phyloP scores from a whole-genome alignment of 1,140 invertebrate genomes.

The Pararge aegeria region DNA sequence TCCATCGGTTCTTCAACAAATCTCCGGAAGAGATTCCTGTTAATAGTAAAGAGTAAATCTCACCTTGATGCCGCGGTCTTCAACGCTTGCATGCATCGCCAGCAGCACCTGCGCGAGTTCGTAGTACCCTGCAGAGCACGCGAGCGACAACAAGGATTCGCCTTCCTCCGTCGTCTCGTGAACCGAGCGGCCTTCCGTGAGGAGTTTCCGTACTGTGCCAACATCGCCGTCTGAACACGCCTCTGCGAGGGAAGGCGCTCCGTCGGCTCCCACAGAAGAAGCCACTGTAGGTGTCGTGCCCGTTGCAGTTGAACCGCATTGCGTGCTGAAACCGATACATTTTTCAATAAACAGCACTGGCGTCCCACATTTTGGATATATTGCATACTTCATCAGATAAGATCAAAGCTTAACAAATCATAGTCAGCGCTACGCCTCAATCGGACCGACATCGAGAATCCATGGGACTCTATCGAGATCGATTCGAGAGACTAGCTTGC shows the following conservation, averaged over 20 bases:
- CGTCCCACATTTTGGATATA: neutral
- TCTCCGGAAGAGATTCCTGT: too few relatives aligned
- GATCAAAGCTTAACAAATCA: slow-evolving; percentile 77
- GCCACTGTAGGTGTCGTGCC: slow-evolving; percentile 54
- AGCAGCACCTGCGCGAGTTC: slow-evolving; percentile 96
- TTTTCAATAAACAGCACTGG: neutral
- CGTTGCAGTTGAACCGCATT: slow-evolving; percentile 67
- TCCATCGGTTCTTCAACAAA: too few relatives aligned
- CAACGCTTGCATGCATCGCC: slow-evolving; percentile 98
- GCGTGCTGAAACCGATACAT: slow-evolving; percentile 40
- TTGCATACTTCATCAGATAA: slow-evolving; percentile 57
- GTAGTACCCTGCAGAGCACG: slow-evolving; percentile 96
- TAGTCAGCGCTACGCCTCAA: slow-evolving; percentile 51
- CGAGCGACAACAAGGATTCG: slow-evolving; percentile 93
- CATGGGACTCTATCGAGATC: slow-evolving; percentile 48
- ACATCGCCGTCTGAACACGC: slow-evolving; percentile 97
- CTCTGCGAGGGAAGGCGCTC: slow-evolving; percentile 87
- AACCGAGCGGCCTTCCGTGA: slow-evolving; percentile 93
- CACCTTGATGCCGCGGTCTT: slow-evolving; percentile 92
- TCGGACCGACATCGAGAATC: slow-evolving; percentile 49
- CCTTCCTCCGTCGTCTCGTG: slow-evolving; percentile 97
- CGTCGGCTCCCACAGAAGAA: slow-evolving; percentile 56
- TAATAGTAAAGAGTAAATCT: slow-evolving; percentile 1
- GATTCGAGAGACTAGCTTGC: slow-evolving; percentile 43
- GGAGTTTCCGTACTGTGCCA: slow-evolving; percentile 91